Percentiles rank a stretch among this genome's conserved stretches.
Conservation (phyloP, 92 coral and sea anemone genomes). For the Isaurus tuberculatus region DNA sequence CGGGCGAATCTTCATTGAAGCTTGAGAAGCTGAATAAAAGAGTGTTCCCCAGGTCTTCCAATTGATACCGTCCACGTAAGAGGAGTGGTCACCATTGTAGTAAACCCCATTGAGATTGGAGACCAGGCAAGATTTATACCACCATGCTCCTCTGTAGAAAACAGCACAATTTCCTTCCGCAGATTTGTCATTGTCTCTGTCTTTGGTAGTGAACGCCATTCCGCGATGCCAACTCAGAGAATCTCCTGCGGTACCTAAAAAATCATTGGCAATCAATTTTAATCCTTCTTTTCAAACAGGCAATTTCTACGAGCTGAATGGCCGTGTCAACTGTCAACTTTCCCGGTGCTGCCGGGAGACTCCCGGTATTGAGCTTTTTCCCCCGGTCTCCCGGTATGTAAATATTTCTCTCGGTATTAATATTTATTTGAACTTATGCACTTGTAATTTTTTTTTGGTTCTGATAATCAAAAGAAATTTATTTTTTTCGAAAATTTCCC, state of each 20-base stretch:
- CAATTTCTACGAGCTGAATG: too few relatives aligned
- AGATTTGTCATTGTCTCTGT: conserved; percentile 60
- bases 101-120: conserved; percentile 66
- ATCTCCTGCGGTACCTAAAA: conserved; percentile 61
- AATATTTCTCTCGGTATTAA: too few relatives aligned
- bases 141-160: conserved; percentile 70
- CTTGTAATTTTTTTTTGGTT: too few relatives aligned
- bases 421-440: too few relatives aligned
- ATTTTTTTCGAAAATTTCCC: too few relatives aligned
- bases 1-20: conserved; percentile 62
- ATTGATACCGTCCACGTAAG: conserved; percentile 70
- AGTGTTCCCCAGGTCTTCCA: conserved; percentile 71
- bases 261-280: neutral
- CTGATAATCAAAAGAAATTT: too few relatives aligned
- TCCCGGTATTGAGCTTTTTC: too few relatives aligned
- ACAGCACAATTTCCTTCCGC: conserved; percentile 60
- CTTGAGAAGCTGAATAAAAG: conserved; percentile 55
- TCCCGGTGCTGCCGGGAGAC: too few relatives aligned
- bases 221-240: conserved; percentile 65
- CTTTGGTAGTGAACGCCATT: conserved; percentile 63
- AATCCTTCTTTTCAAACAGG: too few relatives aligned
- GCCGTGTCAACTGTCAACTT: too few relatives aligned
- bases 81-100: conserved; percentile 57
- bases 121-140: conserved; percentile 57
- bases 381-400: too few relatives aligned